Conservation (phyloP, 2,888 invertebrate genomes). For the Drosophila borealis region DNA sequence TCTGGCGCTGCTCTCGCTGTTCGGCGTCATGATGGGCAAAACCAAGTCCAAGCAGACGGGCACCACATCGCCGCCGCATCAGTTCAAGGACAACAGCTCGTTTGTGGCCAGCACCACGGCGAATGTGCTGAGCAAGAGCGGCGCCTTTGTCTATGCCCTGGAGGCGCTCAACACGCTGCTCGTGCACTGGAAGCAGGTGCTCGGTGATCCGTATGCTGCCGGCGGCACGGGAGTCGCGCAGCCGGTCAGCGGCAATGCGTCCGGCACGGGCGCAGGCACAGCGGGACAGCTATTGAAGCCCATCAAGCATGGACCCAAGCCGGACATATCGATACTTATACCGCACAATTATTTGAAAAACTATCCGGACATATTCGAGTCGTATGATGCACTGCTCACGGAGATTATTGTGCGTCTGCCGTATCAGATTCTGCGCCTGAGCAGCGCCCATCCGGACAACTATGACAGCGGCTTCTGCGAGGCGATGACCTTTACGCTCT, state of each 20-base stretch:
- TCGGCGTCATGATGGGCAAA: constrained; percentile 88
- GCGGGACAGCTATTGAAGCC: constrained; percentile 90
- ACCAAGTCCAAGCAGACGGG: constrained; percentile 84
- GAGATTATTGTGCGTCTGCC: constrained; percentile 97
- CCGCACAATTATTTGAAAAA: constrained; percentile 96
- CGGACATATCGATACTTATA: constrained; percentile 98
- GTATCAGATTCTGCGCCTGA: constrained; percentile 90
- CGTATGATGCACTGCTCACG: constrained; percentile 96
- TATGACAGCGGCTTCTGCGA: constrained; percentile 89
- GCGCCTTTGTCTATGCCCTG: constrained; percentile 90
- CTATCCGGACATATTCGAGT: constrained; percentile 96
- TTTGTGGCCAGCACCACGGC: constrained; percentile 90
- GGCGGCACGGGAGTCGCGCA: constrained; percentile 46
- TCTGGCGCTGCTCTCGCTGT: constrained; percentile 93
- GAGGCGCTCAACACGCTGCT: constrained; percentile 89
- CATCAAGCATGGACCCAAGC: constrained; percentile 91
- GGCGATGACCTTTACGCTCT: constrained; percentile 88
- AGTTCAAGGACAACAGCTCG: constrained; percentile 86
- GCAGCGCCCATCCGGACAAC: constrained; percentile 83
- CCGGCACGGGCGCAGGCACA: constrained; percentile 32
- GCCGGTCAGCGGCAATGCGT: constrained; percentile 12
- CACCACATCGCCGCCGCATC: constrained; percentile 85
- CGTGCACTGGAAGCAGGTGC: constrained; percentile 90
- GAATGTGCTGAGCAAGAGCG: constrained; percentile 88
- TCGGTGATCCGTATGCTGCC: constrained; percentile 79